Conservation (phyloP, 1,140 invertebrate species). For the Drosophila watanabei region DNA sequence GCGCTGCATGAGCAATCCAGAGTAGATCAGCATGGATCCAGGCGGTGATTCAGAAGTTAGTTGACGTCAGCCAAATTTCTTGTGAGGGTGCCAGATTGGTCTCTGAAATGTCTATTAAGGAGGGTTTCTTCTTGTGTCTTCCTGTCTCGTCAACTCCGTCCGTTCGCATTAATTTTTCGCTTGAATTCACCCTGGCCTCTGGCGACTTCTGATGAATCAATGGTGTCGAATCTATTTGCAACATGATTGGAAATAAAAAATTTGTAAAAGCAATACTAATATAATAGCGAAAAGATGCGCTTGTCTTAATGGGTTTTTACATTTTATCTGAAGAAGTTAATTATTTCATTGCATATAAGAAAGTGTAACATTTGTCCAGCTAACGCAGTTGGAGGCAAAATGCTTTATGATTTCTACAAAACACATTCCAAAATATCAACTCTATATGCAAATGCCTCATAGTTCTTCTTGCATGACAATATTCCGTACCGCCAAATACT, state of each 20-base stretch:
- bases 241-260: not conserved
- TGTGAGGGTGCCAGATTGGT: slow-evolving; percentile 52
- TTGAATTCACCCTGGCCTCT: not conserved
- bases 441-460: slow-evolving; percentile 60
- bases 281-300: not conserved
- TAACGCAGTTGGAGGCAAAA: not conserved
- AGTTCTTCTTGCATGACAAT: slow-evolving; percentile 56
- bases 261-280: too few relatives aligned
- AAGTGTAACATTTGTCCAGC: not conserved
- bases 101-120: slow-evolving; percentile 68
- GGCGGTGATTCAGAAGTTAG: slow-evolving; percentile 30
- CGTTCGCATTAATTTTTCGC: slow-evolving; percentile 60
- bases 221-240: slow-evolving; percentile 14
- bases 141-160: slow-evolving; percentile 43
- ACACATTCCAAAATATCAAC: slow-evolving; percentile 52
- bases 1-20: slow-evolving; percentile 59
- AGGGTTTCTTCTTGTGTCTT: slow-evolving; percentile 35
- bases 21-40: slow-evolving; percentile 31
- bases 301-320: not conserved
- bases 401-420: slow-evolving; percentile 45
- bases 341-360: not conserved
- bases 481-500: slow-evolving; percentile 7
- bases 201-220: slow-evolving; percentile 28
- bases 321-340: slow-evolving; percentile 1
- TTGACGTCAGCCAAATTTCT: slow-evolving; percentile 48